Percentiles rank a stretch among this genome's conserved stretches.
Evolutionary conservation across 30 jellyfish, hydroid and myxozoan species (phyloP).

Genomic region (Phacellophora camtschatica): DNA sequence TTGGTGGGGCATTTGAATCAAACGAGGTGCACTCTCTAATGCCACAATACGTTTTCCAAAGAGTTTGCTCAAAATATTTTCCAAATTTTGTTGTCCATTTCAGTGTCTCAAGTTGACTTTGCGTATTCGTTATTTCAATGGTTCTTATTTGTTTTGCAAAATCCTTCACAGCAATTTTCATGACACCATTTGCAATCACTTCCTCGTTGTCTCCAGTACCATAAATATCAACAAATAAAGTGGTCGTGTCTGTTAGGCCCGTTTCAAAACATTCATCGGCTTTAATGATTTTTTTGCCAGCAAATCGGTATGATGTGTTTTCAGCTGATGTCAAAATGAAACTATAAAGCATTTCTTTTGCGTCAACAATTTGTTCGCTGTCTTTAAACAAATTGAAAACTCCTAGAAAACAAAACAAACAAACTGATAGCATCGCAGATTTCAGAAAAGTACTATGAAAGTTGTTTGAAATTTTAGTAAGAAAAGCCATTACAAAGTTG

Average conservation of each 20-base stretch:
- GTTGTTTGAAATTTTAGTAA: not conserved
- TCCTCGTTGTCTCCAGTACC: not conserved
- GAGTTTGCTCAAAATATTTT: not conserved
- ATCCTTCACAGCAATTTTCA: constrained; percentile 20
- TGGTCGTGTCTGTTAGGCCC: constrained; percentile 52
- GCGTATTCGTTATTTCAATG: constrained; percentile 10
- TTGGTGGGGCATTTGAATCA: constrained; percentile 5
- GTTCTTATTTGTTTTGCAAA: constrained; percentile 29
- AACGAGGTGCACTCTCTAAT: not conserved
- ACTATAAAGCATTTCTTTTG: constrained; percentile 6
- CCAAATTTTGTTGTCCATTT: constrained; percentile 35
- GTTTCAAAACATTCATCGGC: not conserved
- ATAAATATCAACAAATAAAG: constrained; percentile 8
- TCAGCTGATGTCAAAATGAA: not conserved
- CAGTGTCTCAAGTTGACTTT: not conserved
- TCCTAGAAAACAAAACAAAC: not conserved
- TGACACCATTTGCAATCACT: not conserved
- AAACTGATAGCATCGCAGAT: not conserved
- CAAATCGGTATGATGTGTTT: not conserved
- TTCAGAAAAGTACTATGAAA: not conserved
- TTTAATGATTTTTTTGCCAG: constrained; percentile 7
- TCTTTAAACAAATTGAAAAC: constrained; percentile 8
- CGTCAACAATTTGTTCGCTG: not conserved
- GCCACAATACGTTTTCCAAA: constrained; percentile 14
- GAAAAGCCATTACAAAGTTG: not conserved